Evolutionary conservation across 2,113 vertebrate species (phyloP), one percentile per base, ranked within the genome.

Genomic region (Vulpes ferrilata): DNA sequence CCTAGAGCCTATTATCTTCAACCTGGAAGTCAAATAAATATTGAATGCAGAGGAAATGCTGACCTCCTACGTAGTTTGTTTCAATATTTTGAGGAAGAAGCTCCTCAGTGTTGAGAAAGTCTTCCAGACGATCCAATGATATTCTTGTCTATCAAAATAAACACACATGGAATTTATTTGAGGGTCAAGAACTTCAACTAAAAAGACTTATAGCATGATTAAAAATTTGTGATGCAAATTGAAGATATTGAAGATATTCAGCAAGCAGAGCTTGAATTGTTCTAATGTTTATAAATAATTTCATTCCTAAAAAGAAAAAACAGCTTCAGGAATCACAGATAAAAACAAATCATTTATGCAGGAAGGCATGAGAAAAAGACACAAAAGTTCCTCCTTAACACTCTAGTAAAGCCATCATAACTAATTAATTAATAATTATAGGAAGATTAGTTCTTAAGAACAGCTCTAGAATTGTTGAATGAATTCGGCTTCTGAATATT

Each of bases 101-200:
- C 78, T 98, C 97, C 57, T 98, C 96, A 89, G 96, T 78, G 78
- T 94, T 97, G 22, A 98, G 93, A 97, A 99, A 98, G 53, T 97
- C 97, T 93, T 98, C 97, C 81, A 98, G 90, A 90, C 27, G 78
- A 38, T 51, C 65, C 84, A 98, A 16, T 78, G 97, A 98, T 95
- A 98, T 89, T 57, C 91, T 98, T 78, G 96, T 97, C 98, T 98
- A 94, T 64, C 48, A 98, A 98, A 96, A 97, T 60, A 64, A 90
- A 95, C 1, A 76, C 2, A 97, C n/a, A 38, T 13, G 11, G 5
- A 60, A 5, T 38, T 82, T 73, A 90, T 64, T 82, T 55, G 87
- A 1, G 1, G 7, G 69, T 94, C 11, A 96, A 90, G 35, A 92
- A 74, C 23, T 62, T 78, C 78, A 90, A 84, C 7, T 89, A 55